Evolutionary conservation across 1,140 invertebrate species (phyloP), one percentile per base, ranked within the genome.

Genomic region (Diorhabda carinulata): DNA sequence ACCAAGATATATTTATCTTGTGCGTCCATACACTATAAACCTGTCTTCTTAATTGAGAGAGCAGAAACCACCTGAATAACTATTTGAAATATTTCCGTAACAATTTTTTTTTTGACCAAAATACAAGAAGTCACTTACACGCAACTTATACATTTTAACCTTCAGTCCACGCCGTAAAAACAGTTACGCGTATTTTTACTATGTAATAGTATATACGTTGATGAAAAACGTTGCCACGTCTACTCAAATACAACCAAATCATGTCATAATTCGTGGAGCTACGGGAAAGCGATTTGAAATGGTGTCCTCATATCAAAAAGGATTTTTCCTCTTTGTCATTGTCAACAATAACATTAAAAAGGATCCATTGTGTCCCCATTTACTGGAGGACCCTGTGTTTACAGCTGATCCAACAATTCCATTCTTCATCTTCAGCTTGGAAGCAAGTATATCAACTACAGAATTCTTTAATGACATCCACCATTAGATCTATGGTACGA

Each of bases 1-100:
- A n/a, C 47, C 47, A 52, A 52, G 47, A 52, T 52, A 52, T 52
- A n/a, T 52, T 52, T 52, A 52, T 52, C 47, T 52, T n/a, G 47
- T 52, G n/a, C n/a, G n/a, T n/a, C 47, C 47, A 52, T 52, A 52
- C 6, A 52, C 47, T 52, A 52, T 52, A 52, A 52, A 52, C 47
- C 47, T 52, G 47, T 52, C 47, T 52, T 52, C 47, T 52, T 52
- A 52, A n/a, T n/a, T 3, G n/a, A 52, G 47, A 52, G n/a, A 52
- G 47, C 6, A 52, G 47, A 52, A n/a, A 52, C 47, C 47, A 52
- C 47, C 47, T 52, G 47, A 52, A n/a, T 52, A 52, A 52, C 47
- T 8, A 52, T 52, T 52, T 52, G 6, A 52, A 52, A 52, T 52
- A 52, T 52, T 52, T 4, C 47, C 47, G 47, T 52, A 52, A 6